Percentiles rank a stretch among this genome's conserved stretches.
Evolutionary conservation across 2,797 vertebrate genomes (phyloP).

Genomic region (Sebastes variabilis): DNA sequence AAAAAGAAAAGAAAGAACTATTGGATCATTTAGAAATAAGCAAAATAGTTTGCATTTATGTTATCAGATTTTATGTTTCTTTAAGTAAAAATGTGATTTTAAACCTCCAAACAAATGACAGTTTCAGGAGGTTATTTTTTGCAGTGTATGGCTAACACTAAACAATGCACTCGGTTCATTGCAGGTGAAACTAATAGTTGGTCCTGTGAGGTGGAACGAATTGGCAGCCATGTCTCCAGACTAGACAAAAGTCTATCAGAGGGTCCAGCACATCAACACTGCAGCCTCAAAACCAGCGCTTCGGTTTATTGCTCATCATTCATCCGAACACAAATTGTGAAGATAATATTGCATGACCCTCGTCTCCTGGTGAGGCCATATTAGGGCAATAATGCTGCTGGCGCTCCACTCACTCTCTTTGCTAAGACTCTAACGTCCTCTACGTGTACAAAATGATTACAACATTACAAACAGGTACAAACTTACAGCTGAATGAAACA

Average conservation of each 20-base stretch:
- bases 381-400: background rate
- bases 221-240: slow-evolving; percentile 36
- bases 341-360: slow-evolving; percentile 11
- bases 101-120: background rate
- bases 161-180: slow-evolving; percentile 52
- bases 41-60: background rate
- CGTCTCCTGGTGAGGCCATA: background rate
- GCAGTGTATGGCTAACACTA: slow-evolving; percentile 39
- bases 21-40: background rate
- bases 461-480: background rate
- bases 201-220: slow-evolving; percentile 56
- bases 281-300: slow-evolving; percentile 23
- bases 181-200: slow-evolving; percentile 55
- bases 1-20: background rate
- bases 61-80: background rate
- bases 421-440: background rate
- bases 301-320: slow-evolving; percentile 25
- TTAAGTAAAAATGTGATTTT: background rate
- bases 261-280: slow-evolving; percentile 20
- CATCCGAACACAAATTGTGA: slow-evolving; percentile 29
- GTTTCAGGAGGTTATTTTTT: slow-evolving; percentile 11
- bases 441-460: background rate
- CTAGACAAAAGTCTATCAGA: slow-evolving; percentile 23
- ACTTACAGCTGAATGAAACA: background rate
- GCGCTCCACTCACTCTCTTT: background rate